A percentile compares a stretch with the other conserved stretches of the same genome.
Evolutionary conservation across 2,797 vertebrate species (phyloP).

Genomic region (Chiloscyllium punctatum): DNA sequence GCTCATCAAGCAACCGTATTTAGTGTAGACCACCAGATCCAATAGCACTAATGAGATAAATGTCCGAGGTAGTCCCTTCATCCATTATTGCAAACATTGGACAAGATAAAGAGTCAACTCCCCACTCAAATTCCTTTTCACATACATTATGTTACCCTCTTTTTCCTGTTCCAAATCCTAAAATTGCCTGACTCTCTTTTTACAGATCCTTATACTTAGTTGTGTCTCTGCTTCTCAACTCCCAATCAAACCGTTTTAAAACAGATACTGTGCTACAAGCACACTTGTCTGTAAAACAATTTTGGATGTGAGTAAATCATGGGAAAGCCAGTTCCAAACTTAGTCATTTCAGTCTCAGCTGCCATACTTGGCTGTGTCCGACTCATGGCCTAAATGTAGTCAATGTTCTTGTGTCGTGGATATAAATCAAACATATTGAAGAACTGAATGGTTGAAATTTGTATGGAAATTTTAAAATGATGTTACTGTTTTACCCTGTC

Average conservation of each 20-base stretch:
- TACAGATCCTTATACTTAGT: not conserved
- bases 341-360: not conserved
- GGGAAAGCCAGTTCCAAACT: not conserved
- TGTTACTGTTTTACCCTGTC: not conserved
- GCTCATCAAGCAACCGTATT: not conserved
- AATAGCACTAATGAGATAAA: not conserved
- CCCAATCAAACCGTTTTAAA: not conserved
- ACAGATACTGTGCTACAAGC: not conserved
- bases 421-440: not conserved
- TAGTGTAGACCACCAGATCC: not conserved
- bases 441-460: not conserved
- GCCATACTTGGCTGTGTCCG: not conserved
- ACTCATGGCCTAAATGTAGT: too few species aligned
- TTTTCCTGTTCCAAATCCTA: not conserved
- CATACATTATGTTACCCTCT: not conserved
- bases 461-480: not conserved
- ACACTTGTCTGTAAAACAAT: not conserved
- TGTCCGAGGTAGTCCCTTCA: not conserved
- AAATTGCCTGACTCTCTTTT: not conserved
- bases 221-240: not conserved
- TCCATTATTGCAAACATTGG: not conserved
- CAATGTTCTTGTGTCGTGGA: not conserved
- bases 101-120: not conserved
- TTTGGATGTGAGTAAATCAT: not conserved
- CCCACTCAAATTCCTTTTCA: not conserved